Percentiles rank a stretch among this genome's conserved stretches.
Conservation (phyloP, 1,140 invertebrate species). For the Neodiprion fabricii region DNA sequence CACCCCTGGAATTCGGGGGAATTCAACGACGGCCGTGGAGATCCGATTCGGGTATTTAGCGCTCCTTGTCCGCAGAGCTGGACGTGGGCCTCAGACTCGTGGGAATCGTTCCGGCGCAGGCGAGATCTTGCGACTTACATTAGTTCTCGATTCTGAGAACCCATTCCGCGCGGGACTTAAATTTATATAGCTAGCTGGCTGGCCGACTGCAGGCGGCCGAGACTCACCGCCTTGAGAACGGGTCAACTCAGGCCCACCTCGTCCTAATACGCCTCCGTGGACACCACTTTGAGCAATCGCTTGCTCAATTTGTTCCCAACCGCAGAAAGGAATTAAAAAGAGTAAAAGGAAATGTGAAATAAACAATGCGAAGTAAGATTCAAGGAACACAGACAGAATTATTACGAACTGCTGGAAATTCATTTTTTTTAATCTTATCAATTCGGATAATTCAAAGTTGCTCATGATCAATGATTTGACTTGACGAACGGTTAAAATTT, state of each 20-base stretch:
- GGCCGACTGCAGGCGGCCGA: background rate
- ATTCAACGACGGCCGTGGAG: background rate
- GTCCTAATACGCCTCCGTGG: conserved; percentile 3
- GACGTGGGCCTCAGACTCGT: conserved; percentile 1
- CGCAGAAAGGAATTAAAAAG: no score
- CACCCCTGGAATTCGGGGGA: background rate
- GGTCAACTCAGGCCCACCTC: background rate
- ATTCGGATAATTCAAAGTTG: no score
- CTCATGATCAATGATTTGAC: no score
- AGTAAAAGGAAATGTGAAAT: no score
- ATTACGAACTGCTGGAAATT: no score
- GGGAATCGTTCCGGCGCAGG: background rate
- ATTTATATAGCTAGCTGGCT: background rate
- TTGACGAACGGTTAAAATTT: no score
- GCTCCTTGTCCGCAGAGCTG: background rate
- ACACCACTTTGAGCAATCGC: background rate
- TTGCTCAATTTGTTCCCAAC: conserved; percentile 1
- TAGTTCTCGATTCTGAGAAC: conserved; percentile 5
- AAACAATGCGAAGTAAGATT: no score
- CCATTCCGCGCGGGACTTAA: conserved; percentile 3
- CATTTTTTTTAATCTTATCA: no score
- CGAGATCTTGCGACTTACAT: conserved; percentile 1
- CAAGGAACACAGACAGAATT: no score
- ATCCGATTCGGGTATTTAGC: background rate
- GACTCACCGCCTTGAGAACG: background rate